A percentile compares a stretch with the other conserved stretches of the same genome.
Evolutionary conservation across 2,113 vertebrate genomes (phyloP).

Genomic region (Phylloscopus whistleri): DNA sequence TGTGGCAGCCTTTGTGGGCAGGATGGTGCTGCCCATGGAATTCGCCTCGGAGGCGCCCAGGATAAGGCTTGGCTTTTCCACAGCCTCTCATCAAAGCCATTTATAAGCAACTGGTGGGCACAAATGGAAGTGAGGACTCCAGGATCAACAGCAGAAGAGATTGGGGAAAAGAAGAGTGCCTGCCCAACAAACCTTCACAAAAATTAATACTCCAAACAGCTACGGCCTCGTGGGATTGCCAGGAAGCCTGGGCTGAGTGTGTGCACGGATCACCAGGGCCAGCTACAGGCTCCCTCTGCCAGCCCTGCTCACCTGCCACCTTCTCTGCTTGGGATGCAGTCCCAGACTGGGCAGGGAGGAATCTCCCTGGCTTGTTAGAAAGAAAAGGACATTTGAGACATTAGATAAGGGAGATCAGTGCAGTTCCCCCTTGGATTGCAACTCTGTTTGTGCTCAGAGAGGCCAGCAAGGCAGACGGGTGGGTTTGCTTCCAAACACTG

Average conservation of each 20-base stretch:
- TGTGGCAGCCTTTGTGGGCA: neutral
- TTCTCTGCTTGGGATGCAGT: neutral
- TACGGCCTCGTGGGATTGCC: neutral
- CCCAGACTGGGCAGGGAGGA: neutral
- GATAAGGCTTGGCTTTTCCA: neutral
- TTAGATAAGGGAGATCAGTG: neutral
- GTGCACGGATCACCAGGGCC: neutral
- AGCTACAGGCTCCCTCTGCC: neutral
- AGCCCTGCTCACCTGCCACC: neutral
- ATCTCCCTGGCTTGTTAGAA: neutral
- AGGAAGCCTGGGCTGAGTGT: neutral
- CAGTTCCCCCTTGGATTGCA: neutral
- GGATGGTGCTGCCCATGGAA: neutral
- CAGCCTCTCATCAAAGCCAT: neutral
- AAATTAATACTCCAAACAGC: neutral
- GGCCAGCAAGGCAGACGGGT: neutral
- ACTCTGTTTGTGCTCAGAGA: neutral
- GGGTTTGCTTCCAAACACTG: neutral
- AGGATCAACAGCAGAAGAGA: neutral
- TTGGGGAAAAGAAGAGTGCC: rapidly evolving
- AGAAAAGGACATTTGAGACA: neutral
- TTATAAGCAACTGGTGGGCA: neutral
- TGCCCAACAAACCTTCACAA: neutral
- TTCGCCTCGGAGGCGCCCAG: neutral
- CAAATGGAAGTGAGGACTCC: neutral